phyloP scores from a whole-genome alignment of 2,113 vertebrate genomes.

The Orcinus orca region DNA sequence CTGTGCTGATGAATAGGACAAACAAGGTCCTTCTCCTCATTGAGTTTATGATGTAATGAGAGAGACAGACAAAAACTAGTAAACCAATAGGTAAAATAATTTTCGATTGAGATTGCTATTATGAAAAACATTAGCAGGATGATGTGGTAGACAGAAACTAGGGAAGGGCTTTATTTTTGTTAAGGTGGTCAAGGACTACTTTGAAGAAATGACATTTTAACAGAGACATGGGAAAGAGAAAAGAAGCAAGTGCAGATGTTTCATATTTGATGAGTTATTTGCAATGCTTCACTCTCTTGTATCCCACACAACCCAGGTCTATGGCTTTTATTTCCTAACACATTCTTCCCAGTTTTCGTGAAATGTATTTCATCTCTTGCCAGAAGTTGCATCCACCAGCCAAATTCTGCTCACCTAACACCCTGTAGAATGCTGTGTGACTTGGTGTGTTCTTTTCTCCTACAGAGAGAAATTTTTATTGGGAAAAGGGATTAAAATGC shows the following conservation, averaged over 20 bases:
- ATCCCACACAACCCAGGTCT: background rate
- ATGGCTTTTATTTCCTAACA: background rate
- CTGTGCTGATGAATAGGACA: background rate
- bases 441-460: background rate
- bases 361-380: background rate
- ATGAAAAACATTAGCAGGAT: background rate
- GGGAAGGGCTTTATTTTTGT: background rate
- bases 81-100: background rate
- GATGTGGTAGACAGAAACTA: background rate
- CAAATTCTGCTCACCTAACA: background rate
- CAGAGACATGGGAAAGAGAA: background rate
- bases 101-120: background rate
- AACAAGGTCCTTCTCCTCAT: background rate
- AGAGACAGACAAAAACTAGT: background rate
- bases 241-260: background rate
- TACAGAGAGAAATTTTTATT: background rate
- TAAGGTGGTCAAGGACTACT: background rate
- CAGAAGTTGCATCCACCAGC: background rate
- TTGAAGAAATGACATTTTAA: conserved; percentile 21
- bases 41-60: background rate
- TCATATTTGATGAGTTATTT: background rate
- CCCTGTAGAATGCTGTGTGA: background rate
- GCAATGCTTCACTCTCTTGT: background rate
- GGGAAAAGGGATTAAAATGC: background rate
- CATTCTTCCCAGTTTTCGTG: background rate